phyloP scores from a whole-genome alignment of 1,140 invertebrate species.

The Zelostemma sp. region DNA sequence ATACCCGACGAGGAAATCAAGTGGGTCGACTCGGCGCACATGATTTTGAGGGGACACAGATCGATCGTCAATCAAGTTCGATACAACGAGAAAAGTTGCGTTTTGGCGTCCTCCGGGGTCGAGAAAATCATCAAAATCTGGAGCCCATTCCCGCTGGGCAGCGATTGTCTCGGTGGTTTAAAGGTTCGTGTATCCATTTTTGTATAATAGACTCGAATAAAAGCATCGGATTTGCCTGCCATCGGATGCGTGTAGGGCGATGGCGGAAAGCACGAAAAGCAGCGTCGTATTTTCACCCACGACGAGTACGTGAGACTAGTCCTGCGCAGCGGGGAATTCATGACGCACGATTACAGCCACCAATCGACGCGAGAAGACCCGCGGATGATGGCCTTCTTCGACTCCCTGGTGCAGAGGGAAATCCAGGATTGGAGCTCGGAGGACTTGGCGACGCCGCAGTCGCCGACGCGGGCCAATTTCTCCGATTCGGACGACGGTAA shows the following conservation, averaged over 20 bases:
- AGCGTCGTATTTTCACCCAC: conserved; percentile 85
- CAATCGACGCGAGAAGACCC: conserved; percentile 91
- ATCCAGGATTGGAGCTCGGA: conserved; percentile 80
- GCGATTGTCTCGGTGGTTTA: conserved; percentile 59
- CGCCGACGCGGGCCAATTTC: conserved; percentile 35
- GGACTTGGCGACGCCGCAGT: conserved; percentile 55
- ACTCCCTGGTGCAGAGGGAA: conserved; percentile 88
- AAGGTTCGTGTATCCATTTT: conserved; percentile 46
- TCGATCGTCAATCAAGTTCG: conserved; percentile 97
- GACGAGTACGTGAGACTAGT: conserved; percentile 89
- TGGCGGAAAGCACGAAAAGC: conserved; percentile 72
- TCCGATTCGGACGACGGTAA: conserved; percentile 62
- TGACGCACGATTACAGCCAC: conserved; percentile 84
- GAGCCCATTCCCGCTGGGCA: conserved; percentile 63
- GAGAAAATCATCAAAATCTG: conserved; percentile 94
- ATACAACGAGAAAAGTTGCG: conserved; percentile 85
- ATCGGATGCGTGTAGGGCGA: conserved; percentile 52
- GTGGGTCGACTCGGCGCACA: conserved; percentile 79
- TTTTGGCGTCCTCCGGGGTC: conserved; percentile 94
- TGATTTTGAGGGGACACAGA: conserved; percentile 89
- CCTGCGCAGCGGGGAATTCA: conserved; percentile 81
- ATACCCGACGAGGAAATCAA: conserved; percentile 77
- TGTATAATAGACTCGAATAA: not conserved
- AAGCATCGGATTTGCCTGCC: not conserved
- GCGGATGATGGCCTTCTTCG: conserved; percentile 97